Evolutionary conservation across 2,888 invertebrate species (phyloP).

Genomic region (Crematogaster levior): DNA sequence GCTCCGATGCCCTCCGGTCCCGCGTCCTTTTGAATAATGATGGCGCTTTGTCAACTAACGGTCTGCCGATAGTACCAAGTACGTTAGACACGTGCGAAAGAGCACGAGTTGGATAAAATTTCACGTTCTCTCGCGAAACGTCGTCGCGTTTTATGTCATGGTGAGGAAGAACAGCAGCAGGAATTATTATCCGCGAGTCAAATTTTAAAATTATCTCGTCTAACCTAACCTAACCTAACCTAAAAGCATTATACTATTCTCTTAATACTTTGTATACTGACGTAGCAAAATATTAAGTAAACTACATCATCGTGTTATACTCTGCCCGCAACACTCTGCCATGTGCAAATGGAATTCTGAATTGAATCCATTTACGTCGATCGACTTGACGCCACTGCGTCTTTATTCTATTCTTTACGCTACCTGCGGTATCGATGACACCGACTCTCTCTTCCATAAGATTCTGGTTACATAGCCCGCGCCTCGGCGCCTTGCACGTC

Average conservation of each 20-base stretch:
- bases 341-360: constrained; percentile 47
- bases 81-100: constrained; percentile 60
- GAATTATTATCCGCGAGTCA: constrained; percentile 6
- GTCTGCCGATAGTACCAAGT: constrained; percentile 72
- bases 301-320: neutral
- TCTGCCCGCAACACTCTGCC: constrained; percentile 14
- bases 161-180: neutral
- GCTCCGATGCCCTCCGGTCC: constrained; percentile 71
- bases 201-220: neutral
- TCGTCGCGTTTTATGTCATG: neutral
- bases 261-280: neutral
- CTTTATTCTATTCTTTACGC: constrained; percentile 45
- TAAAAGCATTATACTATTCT: neutral
- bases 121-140: constrained; percentile 1
- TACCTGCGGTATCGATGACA: constrained; percentile 56
- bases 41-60: constrained; percentile 77
- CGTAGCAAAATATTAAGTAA: constrained; percentile 21
- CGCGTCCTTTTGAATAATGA: constrained; percentile 81
- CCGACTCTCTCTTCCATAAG: constrained; percentile 55
- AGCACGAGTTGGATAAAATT: constrained; percentile 53
- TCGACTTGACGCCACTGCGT: constrained; percentile 50
- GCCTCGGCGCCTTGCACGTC: constrained; percentile 27
- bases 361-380: constrained; percentile 54
- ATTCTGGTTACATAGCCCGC: constrained; percentile 59
- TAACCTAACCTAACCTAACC: neutral